These are phyloP conservation scores for Seira ritae DNA, from an alignment of 2,888 invertebrate species.

Conservation along the genomic window DNA sequence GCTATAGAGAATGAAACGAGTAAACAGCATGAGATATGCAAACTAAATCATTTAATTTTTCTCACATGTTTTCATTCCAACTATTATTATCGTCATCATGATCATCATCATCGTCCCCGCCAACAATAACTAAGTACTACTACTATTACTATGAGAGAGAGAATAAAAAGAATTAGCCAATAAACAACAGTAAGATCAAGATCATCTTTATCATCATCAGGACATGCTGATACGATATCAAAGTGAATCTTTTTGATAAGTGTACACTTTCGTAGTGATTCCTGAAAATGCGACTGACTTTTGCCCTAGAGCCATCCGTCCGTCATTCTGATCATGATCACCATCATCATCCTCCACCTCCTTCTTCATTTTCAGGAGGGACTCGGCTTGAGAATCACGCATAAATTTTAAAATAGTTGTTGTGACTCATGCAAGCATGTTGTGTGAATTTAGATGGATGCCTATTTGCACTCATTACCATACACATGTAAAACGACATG, in stretches of 20 bases:
- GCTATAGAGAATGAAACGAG: conserved; percentile 8
- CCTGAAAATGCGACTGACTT: conserved; percentile 57
- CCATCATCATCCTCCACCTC: conserved; percentile 12
- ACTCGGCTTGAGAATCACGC: background rate
- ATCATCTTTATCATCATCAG: conserved; percentile 39
- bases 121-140: background rate
- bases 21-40: conserved; percentile 58
- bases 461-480: conserved; percentile 37
- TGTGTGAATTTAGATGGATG: conserved; percentile 52
- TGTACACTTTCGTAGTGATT: conserved; percentile 26
- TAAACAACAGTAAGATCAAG: conserved; percentile 60
- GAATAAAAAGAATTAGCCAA: conserved; percentile 33
- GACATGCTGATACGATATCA: conserved; percentile 24
- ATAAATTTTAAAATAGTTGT: conserved; percentile 36
- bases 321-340: conserved; percentile 53
- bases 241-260: conserved; percentile 10
- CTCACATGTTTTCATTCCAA: conserved; percentile 58
- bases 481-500: conserved; percentile 36
- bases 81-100: conserved; percentile 56
- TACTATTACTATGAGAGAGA: no score
- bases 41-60: conserved; percentile 65
- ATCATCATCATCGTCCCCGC: background rate
- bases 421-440: conserved; percentile 62
- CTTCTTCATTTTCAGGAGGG: background rate
- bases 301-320: conserved; percentile 65